Percentiles rank a stretch among this genome's conserved stretches.
Evolutionary conservation across 2,113 vertebrate genomes (phyloP).

Genomic region (Gadus macrocephalus): DNA sequence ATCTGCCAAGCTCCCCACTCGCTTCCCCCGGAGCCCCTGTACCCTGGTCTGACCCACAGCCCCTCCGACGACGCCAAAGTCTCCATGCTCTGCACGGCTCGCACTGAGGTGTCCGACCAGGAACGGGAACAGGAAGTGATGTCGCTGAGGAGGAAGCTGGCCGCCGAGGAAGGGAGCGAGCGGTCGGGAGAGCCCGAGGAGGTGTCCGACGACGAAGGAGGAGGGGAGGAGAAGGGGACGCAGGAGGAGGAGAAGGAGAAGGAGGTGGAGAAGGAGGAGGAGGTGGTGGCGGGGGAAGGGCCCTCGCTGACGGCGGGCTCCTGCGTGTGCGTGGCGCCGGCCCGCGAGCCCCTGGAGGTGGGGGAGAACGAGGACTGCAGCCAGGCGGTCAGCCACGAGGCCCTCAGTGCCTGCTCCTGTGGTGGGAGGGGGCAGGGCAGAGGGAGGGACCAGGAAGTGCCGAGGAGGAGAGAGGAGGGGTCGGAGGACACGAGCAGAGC

Average conservation of each 20-base stretch:
- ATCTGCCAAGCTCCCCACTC: slow-evolving; percentile 48
- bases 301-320: slow-evolving; percentile 52
- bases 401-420: slow-evolving; percentile 59
- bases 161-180: slow-evolving; percentile 14
- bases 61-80: slow-evolving; percentile 28
- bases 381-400: slow-evolving; percentile 78
- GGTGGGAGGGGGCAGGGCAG: slow-evolving; percentile 20
- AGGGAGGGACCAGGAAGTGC: slow-evolving; percentile 53
- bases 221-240: slow-evolving; percentile 21
- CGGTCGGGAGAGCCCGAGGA: background rate
- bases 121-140: slow-evolving; percentile 1
- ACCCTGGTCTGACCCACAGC: slow-evolving; percentile 35
- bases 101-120: slow-evolving; percentile 17
- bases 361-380: slow-evolving; percentile 91
- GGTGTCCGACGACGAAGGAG: background rate
- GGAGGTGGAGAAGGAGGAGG: slow-evolving; percentile 59
- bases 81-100: slow-evolving; percentile 22
- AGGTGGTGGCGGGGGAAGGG: slow-evolving; percentile 46
- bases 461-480: slow-evolving; percentile 28
- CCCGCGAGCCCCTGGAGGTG: slow-evolving; percentile 83
- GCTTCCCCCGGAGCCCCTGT: slow-evolving; percentile 31
- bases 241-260: slow-evolving; percentile 46
- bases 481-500: no score
- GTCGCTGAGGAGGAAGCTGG: background rate
- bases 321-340: slow-evolving; percentile 63